phyloP scores from a whole-genome alignment of 2,797 vertebrate genomes.

The Alca torda region DNA sequence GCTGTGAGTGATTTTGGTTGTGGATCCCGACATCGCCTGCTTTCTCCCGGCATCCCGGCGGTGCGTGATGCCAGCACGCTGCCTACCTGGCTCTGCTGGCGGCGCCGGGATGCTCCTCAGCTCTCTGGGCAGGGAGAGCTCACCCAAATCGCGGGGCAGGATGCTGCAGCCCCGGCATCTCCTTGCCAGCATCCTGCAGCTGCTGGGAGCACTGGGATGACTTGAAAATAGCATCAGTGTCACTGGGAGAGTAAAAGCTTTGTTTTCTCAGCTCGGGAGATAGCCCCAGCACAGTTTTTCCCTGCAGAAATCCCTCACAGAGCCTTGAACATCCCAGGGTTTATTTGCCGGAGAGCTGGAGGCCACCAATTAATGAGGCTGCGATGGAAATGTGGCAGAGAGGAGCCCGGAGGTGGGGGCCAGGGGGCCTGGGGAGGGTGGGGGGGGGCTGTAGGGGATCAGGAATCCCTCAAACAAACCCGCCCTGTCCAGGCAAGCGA shows the following conservation, averaged over 20 bases:
- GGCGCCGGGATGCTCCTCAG: not conserved
- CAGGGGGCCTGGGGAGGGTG: not conserved
- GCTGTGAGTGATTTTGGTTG: not conserved
- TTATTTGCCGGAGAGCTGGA: not conserved
- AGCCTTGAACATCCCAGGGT: not conserved
- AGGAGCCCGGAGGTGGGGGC: not conserved
- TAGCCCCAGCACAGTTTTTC: not conserved
- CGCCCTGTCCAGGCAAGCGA: no score
- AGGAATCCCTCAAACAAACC: not conserved
- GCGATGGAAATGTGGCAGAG: not conserved
- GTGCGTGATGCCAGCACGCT: not conserved
- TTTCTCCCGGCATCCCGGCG: not conserved
- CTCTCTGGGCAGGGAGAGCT: not conserved
- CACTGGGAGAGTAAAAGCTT: not conserved
- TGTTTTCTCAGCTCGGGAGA: rapidly evolving
- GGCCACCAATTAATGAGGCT: not conserved
- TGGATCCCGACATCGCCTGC: rapidly evolving
- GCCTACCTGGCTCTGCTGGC: not conserved
- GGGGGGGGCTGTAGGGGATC: rapidly evolving
- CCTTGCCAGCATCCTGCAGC: not conserved
- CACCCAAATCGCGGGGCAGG: not conserved
- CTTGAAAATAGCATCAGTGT: not conserved
- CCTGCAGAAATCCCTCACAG: not conserved
- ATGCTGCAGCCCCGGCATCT: not conserved
- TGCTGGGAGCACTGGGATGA: not conserved